Evolutionary conservation across 2,888 invertebrate species (phyloP), one percentile per base, ranked within the genome.

Genomic region (Lepidochitona cinerea): DNA sequence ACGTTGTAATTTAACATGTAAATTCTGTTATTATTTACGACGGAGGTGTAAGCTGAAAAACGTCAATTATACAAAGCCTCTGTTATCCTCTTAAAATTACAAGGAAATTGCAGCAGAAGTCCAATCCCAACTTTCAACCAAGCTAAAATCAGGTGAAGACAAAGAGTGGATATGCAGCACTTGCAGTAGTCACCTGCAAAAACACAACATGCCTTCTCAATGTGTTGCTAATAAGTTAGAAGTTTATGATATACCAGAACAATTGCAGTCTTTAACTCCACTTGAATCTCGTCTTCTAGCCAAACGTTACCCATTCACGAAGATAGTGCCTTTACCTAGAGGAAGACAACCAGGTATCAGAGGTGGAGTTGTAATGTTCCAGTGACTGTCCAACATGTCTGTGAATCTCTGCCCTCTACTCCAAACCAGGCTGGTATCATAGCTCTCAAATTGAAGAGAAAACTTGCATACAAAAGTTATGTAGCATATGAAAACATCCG

Each of bases 281-380:
- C 35, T 70, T 5, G 70, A 70, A 26, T 23, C 41, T 18, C 52
- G 53, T 32, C 29, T 53, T 5, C 29, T 70, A 26, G 18, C 26
- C 32, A 49, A 70, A 23, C 6, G 70, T 29, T 36, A 36, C n/a
- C 29, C 53, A 14, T 70, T 70, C 53, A 70, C 53, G 70, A 70
- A 70, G 23, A 70, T 70, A 18, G 18, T 53, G n/a, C 53, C 70
- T 53, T 32, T 53, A 53, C 70, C 70, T 9, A 49, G 70, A 41
- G 70, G 70, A 26, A 26, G 35, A 35, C 70, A 70, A 70, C 52
- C n/a, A 53, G 70, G 53, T 36, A 52, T 70, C 37, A 26, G 18
- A 9, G 70, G 54, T 6, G 35, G 32, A 32, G 53, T 41, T 52
- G 70, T 54, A 70, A 70, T 53, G 54, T 70, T 26, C 70, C 70